Evolutionary conservation across 2,888 invertebrate species (phyloP).

Genomic region (Masnerella sp.): DNA sequence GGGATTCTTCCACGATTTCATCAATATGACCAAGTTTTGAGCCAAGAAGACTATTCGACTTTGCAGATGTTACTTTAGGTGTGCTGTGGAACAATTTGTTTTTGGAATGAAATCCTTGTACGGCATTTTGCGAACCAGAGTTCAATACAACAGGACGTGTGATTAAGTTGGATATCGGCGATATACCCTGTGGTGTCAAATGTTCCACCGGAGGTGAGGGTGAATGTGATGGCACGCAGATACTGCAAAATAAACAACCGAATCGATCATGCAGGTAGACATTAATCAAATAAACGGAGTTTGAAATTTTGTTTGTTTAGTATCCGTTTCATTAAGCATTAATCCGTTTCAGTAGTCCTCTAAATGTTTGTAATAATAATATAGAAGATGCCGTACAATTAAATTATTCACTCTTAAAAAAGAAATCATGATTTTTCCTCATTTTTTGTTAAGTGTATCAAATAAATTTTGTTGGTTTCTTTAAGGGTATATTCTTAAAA

Average conservation of each 20-base stretch:
- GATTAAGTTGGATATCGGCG: slow-evolving; percentile 47
- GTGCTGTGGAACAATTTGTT: slow-evolving; percentile 66
- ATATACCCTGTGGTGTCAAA: slow-evolving; percentile 33
- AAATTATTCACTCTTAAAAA: too few relatives aligned
- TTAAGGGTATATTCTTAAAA: too few relatives aligned
- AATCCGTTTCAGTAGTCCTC: too few relatives aligned
- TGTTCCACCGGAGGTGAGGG: slow-evolving; percentile 17
- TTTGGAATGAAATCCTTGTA: too few relatives aligned
- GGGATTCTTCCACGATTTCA: slow-evolving; percentile 6
- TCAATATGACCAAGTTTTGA: slow-evolving; percentile 9
- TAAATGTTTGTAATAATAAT: too few relatives aligned
- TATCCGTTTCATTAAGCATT: neutral
- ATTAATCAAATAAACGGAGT: slow-evolving; percentile 8
- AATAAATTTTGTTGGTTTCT: too few relatives aligned
- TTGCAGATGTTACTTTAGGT: slow-evolving; percentile 56
- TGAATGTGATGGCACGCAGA: neutral
- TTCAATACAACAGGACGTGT: slow-evolving; percentile 26
- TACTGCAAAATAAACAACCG: slow-evolving; percentile 30
- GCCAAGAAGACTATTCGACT: neutral
- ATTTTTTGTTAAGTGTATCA: too few relatives aligned
- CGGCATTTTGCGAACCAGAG: slow-evolving; percentile 1
- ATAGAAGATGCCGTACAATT: too few relatives aligned
- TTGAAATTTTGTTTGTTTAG: slow-evolving; percentile 5
- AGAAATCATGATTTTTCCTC: too few relatives aligned
- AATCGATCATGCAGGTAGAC: slow-evolving; percentile 20